phyloP scores from a whole-genome alignment of 1,140 invertebrate species.

The Drosophila rhopaloa region DNA sequence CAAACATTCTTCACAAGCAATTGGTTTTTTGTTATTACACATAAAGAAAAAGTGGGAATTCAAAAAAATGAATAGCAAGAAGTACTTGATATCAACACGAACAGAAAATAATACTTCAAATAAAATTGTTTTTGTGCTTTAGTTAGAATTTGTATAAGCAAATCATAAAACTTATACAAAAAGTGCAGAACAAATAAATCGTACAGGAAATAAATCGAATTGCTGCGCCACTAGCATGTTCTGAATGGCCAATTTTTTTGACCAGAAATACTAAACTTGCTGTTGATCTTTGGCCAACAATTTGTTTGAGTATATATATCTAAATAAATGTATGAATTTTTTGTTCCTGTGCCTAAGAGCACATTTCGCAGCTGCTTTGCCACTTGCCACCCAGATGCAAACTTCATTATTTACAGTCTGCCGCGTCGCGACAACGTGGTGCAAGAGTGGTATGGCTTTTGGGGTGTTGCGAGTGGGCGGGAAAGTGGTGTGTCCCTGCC shows the following conservation, averaged over 20 bases:
- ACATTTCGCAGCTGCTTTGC: conserved; percentile 43
- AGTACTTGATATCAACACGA: too few relatives aligned
- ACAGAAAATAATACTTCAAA: too few relatives aligned
- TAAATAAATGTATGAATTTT: conserved; percentile 21
- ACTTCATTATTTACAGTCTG: conserved; percentile 82
- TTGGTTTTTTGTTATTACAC: conserved; percentile 8
- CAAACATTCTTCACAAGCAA: conserved; percentile 16
- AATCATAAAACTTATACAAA: too few relatives aligned
- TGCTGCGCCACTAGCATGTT: background rate
- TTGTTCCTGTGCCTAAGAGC: conserved; percentile 57
- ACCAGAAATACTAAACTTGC: background rate
- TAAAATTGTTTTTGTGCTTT: too few relatives aligned
- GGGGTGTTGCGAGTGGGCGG: background rate
- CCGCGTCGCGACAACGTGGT: conserved; percentile 68
- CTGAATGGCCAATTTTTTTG: background rate
- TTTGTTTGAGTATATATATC: conserved; percentile 48
- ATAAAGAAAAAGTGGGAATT: background rate
- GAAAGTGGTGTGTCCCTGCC: conserved; percentile 11
- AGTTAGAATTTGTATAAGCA: too few relatives aligned
- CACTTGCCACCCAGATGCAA: conserved; percentile 62
- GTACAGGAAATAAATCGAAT: background rate
- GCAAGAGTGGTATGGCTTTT: conserved; percentile 29
- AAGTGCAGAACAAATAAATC: background rate
- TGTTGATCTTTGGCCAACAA: conserved; percentile 49
- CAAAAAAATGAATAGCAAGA: background rate